Evolutionary conservation across 2,888 invertebrate genomes (phyloP).

Genomic region (Agrotis exclamationis): DNA sequence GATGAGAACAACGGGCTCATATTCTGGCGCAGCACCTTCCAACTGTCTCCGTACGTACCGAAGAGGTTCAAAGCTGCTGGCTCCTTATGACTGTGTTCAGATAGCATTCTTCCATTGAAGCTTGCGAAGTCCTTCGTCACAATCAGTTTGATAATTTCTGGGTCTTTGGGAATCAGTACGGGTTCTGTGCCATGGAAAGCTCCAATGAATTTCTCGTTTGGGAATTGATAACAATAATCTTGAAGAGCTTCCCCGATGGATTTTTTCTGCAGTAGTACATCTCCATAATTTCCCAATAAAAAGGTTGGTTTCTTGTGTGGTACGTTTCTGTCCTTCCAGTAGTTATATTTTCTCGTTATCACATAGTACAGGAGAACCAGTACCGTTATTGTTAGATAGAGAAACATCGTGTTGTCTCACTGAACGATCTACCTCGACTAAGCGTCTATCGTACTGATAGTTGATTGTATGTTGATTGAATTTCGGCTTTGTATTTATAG

Average conservation of each 20-base stretch:
- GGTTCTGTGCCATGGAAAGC: constrained; percentile 73
- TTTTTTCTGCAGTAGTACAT: constrained; percentile 64
- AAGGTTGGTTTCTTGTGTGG: constrained; percentile 61
- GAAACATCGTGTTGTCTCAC: constrained; percentile 42
- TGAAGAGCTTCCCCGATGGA: constrained; percentile 49
- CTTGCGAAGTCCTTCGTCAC: constrained; percentile 73
- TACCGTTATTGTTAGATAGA: constrained; percentile 24
- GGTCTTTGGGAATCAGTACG: constrained; percentile 71
- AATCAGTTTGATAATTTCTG: constrained; percentile 71
- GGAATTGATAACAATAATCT: constrained; percentile 69
- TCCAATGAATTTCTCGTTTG: constrained; percentile 72
- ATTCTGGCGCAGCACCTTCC: constrained; percentile 64
- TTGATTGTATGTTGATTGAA: not conserved
- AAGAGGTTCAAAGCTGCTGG: constrained; percentile 52
- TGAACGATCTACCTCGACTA: constrained; percentile 15
- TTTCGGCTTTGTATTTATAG: constrained; percentile 16
- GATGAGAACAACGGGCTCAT: constrained; percentile 66
- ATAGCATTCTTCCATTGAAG: constrained; percentile 69
- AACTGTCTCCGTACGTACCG: constrained; percentile 53
- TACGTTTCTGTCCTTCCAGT: constrained; percentile 71
- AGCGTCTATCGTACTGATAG: not conserved
- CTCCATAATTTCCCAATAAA: constrained; percentile 71
- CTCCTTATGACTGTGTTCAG: constrained; percentile 63
- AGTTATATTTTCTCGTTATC: constrained; percentile 61
- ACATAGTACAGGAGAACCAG: constrained; percentile 44